Base-by-base conservation (phyloP, 2,797 vertebrate genomes). In the Notolabrus celidotus region DNA sequence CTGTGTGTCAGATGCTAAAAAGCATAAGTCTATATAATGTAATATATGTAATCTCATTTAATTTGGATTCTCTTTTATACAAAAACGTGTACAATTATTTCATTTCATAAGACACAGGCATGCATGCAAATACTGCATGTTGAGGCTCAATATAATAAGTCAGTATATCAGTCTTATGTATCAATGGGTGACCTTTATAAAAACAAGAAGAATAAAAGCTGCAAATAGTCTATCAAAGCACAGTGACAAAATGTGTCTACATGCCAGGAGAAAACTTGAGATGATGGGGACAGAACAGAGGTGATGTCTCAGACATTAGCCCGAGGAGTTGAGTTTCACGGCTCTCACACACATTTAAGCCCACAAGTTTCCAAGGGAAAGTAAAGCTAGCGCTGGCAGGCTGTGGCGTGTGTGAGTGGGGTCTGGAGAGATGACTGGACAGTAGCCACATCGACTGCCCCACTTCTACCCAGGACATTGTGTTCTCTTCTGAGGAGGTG, bases 391-490 rank as follows among this genome's bases (percentile, higher is more conserved):
- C 15, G 53, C 71, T 77, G 85, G 83, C 67, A 68, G 65, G 33
- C 74, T 25, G 75, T 4, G 63, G 23, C 19, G 39, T 67, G 74
- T 82, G 71, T 82, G 68, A 86, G 78, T n/a, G 59, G 68, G 49
- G 74, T 74, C 57, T 33, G 68, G 50, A 63, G 66, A 75, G 74
- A 71, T 84, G 78, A 87, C 84, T 87, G 88, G 83, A 88, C 78
- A 80, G 72, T 79, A 74, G 86, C 82, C 84, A 89, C 81, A 59
- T 69, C 77, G 78, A 74, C 74, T 72, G 69, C 66, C 46, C 58
- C 42, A 5, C 38, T 50, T 71, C 78, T 76, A 82, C 82, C 79
- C 67, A 77, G 92, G 87, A 93, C 94, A 94, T 86, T 90, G 84
- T 93, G 94, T 95, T 85, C 93, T 85, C 80, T 68, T 61, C 42